Evolutionary conservation across 2,888 invertebrate genomes (phyloP).

Genomic region (Eupithecia exiguata): DNA sequence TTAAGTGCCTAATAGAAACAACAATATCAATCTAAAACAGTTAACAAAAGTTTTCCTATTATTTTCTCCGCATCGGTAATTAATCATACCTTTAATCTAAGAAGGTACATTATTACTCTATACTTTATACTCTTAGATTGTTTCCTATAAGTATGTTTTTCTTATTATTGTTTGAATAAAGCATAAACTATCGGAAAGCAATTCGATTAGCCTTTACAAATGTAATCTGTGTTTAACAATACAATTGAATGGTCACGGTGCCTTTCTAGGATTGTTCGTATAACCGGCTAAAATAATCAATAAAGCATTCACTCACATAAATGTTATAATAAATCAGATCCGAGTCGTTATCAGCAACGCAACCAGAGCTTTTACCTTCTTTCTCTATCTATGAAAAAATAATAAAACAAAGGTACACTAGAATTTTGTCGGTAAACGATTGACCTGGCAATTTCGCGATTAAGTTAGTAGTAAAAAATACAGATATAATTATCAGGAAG

Average conservation of each 20-base stretch:
- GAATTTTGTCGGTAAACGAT: too few species aligned
- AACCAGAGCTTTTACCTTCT: not conserved
- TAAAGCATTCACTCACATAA: too few species aligned
- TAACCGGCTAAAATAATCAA: not conserved
- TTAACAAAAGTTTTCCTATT: too few species aligned
- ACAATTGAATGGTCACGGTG: not conserved
- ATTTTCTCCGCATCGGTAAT: not conserved
- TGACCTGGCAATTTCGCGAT: not conserved
- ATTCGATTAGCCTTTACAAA: slow-evolving; percentile 26
- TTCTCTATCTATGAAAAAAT: too few species aligned
- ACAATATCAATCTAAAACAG: slow-evolving; percentile 21
- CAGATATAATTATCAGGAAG: not conserved
- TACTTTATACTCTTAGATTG: not conserved
- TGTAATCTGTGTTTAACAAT: slow-evolving; percentile 11
- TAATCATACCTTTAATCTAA: not conserved
- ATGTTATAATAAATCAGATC: not conserved
- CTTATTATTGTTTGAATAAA: slow-evolving; percentile 21
- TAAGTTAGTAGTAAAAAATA: not conserved
- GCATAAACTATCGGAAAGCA: slow-evolving; percentile 26
- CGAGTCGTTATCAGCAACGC: not conserved
- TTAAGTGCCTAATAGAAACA: slow-evolving; percentile 12
- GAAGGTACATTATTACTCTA: not conserved
- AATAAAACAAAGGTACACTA: too few species aligned
- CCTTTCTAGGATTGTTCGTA: not conserved
- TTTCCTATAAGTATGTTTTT: slow-evolving; percentile 9